Conservation (phyloP, 2,888 invertebrate genomes). For the Andrena camellia region DNA sequence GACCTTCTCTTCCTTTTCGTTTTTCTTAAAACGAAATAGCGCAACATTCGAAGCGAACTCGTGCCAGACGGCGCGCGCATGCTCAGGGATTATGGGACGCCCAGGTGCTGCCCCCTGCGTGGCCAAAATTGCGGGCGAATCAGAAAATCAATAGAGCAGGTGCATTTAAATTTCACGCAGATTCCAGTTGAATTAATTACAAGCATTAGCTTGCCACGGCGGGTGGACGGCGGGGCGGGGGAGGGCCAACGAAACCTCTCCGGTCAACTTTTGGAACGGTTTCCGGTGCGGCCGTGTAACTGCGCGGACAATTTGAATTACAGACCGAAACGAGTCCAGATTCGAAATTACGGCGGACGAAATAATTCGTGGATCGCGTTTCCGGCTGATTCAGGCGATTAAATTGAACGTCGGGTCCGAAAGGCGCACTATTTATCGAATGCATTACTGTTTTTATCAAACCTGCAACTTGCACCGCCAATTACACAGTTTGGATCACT, state of each 20-base stretch:
- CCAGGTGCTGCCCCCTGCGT: constrained; percentile 56
- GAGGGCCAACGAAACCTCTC: not conserved
- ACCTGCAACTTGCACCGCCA: not conserved
- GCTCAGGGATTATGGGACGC: constrained; percentile 4
- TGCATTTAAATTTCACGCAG: constrained; percentile 72
- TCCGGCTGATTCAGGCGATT: not conserved
- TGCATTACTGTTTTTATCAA: not conserved
- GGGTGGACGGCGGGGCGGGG: not conserved
- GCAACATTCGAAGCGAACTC: constrained; percentile 1
- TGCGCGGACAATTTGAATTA: constrained; percentile 49
- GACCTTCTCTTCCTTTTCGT: not conserved
- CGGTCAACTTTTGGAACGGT: constrained; percentile 1
- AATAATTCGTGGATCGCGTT: not conserved
- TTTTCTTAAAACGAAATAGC: constrained; percentile 1
- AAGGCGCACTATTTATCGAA: not conserved
- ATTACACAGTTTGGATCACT: not conserved
- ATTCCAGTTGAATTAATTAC: constrained; percentile 68
- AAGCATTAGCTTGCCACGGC: constrained; percentile 32
- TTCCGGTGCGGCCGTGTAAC: constrained; percentile 19
- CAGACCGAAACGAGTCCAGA: not conserved
- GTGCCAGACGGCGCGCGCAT: not conserved
- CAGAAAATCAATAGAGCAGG: constrained; percentile 68
- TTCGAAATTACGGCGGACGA: not conserved
- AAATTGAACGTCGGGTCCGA: not conserved
- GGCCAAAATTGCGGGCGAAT: constrained; percentile 24